Conservation (phyloP, 2,888 invertebrate species). For the Cotesia congregata region DNA sequence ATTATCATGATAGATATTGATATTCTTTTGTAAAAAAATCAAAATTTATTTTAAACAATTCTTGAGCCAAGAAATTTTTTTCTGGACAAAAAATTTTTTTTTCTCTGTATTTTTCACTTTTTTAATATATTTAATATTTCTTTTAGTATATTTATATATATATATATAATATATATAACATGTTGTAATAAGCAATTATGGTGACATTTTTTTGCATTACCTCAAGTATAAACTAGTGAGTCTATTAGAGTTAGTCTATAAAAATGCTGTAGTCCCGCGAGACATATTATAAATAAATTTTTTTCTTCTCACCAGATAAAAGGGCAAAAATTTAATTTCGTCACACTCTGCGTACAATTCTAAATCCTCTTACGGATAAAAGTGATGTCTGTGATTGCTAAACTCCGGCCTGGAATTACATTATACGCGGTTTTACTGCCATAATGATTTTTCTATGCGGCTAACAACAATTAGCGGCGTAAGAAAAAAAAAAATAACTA, state of each 20-base stretch:
- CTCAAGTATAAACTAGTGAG: no score
- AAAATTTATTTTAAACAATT: no score
- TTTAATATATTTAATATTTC: no score
- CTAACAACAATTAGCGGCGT: constrained; percentile 32
- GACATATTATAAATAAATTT: constrained; percentile 1
- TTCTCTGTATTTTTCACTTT: no score
- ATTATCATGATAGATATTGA: no score
- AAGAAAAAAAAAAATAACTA: constrained; percentile 21
- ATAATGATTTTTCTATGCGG: constrained; percentile 34
- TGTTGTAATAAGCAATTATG: neutral
- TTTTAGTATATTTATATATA: neutral
- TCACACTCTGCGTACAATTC: constrained; percentile 26
- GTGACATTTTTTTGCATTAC: constrained; percentile 2
- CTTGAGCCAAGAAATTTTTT: no score
- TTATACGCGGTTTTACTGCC: constrained; percentile 23
- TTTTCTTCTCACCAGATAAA: constrained; percentile 23
- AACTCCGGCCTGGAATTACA: constrained; percentile 35
- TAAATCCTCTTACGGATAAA: constrained; percentile 35
- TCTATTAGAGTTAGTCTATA: neutral
- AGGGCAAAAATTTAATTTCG: constrained; percentile 30
- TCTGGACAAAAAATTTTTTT: no score
- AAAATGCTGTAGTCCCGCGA: neutral
- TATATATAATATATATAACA: neutral
- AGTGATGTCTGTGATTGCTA: constrained; percentile 37
- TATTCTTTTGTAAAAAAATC: no score